phyloP scores from a whole-genome alignment of 2,113 vertebrate species.

The Trichomycterus rosablanca region DNA sequence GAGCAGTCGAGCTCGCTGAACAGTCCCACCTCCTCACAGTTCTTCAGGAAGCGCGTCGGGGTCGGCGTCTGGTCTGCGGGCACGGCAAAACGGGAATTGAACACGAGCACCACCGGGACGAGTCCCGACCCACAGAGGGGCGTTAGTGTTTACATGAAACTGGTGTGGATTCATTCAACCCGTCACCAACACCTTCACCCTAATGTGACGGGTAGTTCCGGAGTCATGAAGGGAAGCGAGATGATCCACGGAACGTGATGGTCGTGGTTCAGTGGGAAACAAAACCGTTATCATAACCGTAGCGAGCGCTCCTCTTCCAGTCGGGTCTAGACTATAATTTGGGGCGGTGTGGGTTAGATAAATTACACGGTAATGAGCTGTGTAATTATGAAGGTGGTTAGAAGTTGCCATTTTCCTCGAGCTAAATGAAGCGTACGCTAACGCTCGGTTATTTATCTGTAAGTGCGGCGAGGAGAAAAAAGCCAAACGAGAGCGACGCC shows the following conservation, averaged over 20 bases:
- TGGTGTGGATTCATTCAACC: not conserved
- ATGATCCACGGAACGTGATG: not conserved
- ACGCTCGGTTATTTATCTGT: conserved; percentile 8
- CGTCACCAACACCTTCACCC: conserved; percentile 2
- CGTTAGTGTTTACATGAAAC: conserved; percentile 9
- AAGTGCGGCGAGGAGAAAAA: not conserved
- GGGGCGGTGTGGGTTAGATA: conserved; percentile 7
- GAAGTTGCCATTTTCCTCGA: conserved; percentile 19
- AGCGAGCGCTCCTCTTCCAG: not conserved
- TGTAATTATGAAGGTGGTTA: conserved; percentile 22
- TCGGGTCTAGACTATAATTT: conserved; percentile 23
- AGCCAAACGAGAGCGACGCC: too few species aligned
- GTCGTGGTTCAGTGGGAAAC: not conserved
- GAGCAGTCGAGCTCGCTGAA: conserved; percentile 97
- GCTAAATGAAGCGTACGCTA: not conserved
- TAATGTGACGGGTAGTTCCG: conserved; percentile 2
- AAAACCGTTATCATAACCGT: not conserved
- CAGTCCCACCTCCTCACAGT: conserved; percentile 96
- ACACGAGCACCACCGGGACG: too few species aligned
- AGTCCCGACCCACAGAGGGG: too few species aligned
- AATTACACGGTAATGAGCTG: conserved; percentile 24
- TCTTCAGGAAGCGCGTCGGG: conserved; percentile 96
- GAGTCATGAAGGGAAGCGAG: not conserved
- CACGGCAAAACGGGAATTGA: conserved; percentile 26
- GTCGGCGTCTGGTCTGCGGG: conserved; percentile 95